Conservation (phyloP, 2,888 invertebrate genomes). For the Thalpophila matura region DNA sequence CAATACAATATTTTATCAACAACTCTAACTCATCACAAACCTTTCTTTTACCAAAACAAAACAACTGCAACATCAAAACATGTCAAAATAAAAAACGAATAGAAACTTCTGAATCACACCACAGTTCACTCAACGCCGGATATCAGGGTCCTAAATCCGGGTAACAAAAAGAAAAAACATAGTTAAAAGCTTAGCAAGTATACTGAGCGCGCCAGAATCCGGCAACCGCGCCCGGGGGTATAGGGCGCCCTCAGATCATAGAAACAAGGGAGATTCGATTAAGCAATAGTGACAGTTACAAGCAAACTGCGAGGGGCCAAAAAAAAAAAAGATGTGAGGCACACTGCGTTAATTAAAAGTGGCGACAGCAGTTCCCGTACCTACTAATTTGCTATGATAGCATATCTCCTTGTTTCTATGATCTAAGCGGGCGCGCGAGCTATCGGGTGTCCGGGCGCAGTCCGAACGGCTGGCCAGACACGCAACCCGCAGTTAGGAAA, state of each 20-base stretch:
- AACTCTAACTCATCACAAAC: neutral
- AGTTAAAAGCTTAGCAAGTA: conserved; percentile 56
- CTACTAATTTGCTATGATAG: too few species aligned
- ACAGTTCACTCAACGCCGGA: conserved; percentile 24
- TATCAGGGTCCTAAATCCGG: conserved; percentile 40
- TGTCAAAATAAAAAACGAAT: conserved; percentile 15
- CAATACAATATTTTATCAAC: too few species aligned
- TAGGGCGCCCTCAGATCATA: too few species aligned
- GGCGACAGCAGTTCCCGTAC: too few species aligned
- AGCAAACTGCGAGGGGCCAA: too few species aligned
- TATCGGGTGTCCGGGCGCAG: neutral
- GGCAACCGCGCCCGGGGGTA: neutral
- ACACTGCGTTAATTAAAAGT: too few species aligned
- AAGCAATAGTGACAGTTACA: too few species aligned
- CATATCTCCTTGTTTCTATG: too few species aligned
- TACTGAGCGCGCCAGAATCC: conserved; percentile 20
- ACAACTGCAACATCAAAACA: neutral
- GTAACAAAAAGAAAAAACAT: conserved; percentile 32
- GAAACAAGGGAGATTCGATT: too few species aligned
- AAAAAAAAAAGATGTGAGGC: too few species aligned
- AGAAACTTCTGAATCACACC: conserved; percentile 32
- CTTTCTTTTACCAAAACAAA: neutral
- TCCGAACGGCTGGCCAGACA: conserved; percentile 19
- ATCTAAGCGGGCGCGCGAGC: too few species aligned
- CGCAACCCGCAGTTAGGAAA: conserved; percentile 22